Evolutionary conservation across 2,797 vertebrate genomes (phyloP).

Genomic region (Sylvilagus floridanus): DNA sequence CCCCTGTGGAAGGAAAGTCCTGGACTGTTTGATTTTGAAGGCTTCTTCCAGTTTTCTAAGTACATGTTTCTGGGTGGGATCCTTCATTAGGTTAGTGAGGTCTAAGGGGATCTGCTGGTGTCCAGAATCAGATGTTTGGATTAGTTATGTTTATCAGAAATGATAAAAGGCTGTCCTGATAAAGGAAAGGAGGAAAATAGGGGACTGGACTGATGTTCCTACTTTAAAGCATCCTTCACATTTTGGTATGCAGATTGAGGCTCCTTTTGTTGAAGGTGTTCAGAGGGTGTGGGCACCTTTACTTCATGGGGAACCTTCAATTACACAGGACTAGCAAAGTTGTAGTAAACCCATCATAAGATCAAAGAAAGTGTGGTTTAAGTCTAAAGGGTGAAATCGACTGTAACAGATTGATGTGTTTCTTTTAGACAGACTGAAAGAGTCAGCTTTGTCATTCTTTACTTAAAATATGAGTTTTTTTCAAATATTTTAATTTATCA

Average conservation of each 20-base stretch:
- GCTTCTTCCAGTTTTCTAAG: neutral
- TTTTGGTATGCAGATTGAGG: neutral
- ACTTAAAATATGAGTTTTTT: conserved; percentile 42
- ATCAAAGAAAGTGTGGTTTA: neutral
- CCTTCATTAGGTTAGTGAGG: neutral
- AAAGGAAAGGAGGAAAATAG: neutral
- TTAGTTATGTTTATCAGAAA: neutral
- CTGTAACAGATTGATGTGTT: neutral
- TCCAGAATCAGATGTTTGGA: neutral
- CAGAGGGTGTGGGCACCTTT: neutral
- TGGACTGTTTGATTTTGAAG: neutral
- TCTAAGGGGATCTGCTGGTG: neutral
- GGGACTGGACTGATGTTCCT: neutral
- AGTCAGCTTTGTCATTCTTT: neutral
- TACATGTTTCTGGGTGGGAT: neutral
- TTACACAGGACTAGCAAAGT: neutral
- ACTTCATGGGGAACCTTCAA: neutral
- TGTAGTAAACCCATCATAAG: neutral
- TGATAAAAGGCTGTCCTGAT: neutral
- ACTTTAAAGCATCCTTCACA: neutral
- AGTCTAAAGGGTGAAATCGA: neutral
- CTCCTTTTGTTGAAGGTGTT: neutral
- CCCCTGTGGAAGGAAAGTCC: neutral
- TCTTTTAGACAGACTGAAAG: conserved; percentile 43
- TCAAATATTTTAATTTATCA: too few relatives aligned